Percentiles rank a stretch among this genome's conserved stretches.
phyloP scores from a whole-genome alignment of 2,113 vertebrate genomes.

The Phodopus roborovskii region DNA sequence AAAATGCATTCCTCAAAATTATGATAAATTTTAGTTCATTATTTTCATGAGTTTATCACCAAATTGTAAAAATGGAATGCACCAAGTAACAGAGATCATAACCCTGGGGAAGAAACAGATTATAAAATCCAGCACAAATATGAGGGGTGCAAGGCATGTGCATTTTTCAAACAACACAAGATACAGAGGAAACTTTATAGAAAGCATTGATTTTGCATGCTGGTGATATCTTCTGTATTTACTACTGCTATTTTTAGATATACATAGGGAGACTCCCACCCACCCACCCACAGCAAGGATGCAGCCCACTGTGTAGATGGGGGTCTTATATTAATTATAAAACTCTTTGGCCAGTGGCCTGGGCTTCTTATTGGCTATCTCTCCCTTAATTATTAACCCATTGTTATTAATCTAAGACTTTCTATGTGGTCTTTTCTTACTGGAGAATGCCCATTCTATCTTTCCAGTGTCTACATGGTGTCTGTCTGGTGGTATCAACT shows the following conservation, averaged over 20 bases:
- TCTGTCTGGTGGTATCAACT: too few species aligned
- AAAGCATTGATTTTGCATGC: slow-evolving; percentile 18
- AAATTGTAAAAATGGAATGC: not conserved
- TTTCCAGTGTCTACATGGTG: too few species aligned
- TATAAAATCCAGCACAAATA: not conserved
- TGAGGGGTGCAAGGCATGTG: not conserved
- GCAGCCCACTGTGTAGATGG: not conserved
- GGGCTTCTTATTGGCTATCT: too few species aligned
- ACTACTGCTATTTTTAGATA: not conserved
- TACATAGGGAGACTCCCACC: not conserved
- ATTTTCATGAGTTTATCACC: slow-evolving; percentile 3
- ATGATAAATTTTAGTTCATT: slow-evolving; percentile 57
- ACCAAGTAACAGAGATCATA: not conserved
- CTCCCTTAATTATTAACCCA: too few species aligned
- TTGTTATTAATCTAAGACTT: too few species aligned
- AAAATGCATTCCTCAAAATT: slow-evolving; percentile 65
- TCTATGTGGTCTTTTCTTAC: too few species aligned
- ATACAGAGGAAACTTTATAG: not conserved
- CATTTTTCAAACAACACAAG: slow-evolving; percentile 2
- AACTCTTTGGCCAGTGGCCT: too few species aligned
- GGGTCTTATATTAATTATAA: too few species aligned
- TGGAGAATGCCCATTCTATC: too few species aligned
- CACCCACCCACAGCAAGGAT: not conserved
- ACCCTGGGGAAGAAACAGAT: not conserved
- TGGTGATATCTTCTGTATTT: not conserved